A percentile compares a stretch with the other conserved stretches of the same genome.
These are phyloP conservation scores for Carcina quercana DNA, from an alignment of 2,888 invertebrate genomes.

Conservation along the genomic window DNA sequence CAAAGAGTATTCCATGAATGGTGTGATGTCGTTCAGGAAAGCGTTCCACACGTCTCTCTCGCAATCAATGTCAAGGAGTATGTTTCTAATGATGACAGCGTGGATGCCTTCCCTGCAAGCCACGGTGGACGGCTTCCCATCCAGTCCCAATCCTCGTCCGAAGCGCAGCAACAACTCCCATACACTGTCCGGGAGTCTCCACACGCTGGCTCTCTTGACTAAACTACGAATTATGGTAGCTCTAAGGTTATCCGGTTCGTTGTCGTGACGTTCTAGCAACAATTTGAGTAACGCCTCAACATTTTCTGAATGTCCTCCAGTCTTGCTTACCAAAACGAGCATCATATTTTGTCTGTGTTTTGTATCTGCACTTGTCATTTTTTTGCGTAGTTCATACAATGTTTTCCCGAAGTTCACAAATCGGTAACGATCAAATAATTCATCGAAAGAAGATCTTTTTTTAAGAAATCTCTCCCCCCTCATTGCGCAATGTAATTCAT, in stretches of 20 bases:
- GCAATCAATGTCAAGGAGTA: constrained; percentile 24
- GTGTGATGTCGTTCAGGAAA: constrained; percentile 33
- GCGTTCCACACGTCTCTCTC: constrained; percentile 21
- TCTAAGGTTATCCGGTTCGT: constrained; percentile 42
- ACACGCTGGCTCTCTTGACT: constrained; percentile 38
- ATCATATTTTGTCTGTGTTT: constrained; percentile 45
- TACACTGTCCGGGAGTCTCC: constrained; percentile 35
- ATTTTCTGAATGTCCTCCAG: constrained; percentile 33
- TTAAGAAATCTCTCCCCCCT: background rate
- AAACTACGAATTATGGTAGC: constrained; percentile 47
- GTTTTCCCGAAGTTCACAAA: constrained; percentile 39
- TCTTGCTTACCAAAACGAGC: constrained; percentile 51
- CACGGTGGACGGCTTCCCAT: constrained; percentile 31
- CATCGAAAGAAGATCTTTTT: constrained; percentile 27
- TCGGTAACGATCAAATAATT: constrained; percentile 42
- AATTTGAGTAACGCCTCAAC: constrained; percentile 31
- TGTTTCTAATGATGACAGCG: constrained; percentile 37
- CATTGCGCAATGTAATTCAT: background rate
- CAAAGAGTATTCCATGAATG: constrained; percentile 34
- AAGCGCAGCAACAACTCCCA: constrained; percentile 41
- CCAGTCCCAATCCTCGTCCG: constrained; percentile 39
- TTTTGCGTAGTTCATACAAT: constrained; percentile 35
- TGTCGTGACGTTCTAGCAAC: constrained; percentile 30
- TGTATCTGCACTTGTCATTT: constrained; percentile 31
- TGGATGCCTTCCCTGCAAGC: constrained; percentile 45